Evolutionary conservation across 2,797 vertebrate genomes (phyloP).

Genomic region (Margarornis squamiger): DNA sequence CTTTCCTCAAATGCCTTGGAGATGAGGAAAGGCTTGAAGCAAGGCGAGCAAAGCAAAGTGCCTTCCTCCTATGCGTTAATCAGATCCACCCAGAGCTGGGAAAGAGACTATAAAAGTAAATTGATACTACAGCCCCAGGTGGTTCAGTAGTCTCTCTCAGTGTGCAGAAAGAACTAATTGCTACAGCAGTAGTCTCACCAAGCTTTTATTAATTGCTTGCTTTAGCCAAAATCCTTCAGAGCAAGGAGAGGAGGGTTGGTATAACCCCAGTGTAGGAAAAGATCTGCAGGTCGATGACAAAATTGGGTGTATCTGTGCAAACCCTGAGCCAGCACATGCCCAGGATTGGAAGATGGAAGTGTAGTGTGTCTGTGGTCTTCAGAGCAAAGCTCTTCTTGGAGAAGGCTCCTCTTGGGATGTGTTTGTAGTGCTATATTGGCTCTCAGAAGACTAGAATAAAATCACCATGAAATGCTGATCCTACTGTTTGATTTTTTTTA

Average conservation of each 20-base stretch:
- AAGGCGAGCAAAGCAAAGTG: background rate
- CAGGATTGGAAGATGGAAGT: background rate
- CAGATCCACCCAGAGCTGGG: background rate
- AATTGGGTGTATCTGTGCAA: background rate
- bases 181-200: background rate
- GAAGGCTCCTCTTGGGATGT: background rate
- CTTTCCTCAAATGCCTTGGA: background rate
- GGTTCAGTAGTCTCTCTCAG: background rate
- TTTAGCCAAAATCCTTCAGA: background rate
- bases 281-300: background rate
- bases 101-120: background rate
- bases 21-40: background rate
- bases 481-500: background rate
- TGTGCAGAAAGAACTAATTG: background rate
- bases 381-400: background rate
- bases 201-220: background rate
- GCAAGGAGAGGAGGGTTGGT: background rate
- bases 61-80: background rate
- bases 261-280: background rate
- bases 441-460: background rate
- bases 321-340: background rate
- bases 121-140: background rate
- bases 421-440: background rate
- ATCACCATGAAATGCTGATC: accelerated
- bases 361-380: background rate